These are phyloP conservation scores for Nannospalax galili DNA, from an alignment of 2,113 vertebrate species.

Conservation along the genomic window DNA sequence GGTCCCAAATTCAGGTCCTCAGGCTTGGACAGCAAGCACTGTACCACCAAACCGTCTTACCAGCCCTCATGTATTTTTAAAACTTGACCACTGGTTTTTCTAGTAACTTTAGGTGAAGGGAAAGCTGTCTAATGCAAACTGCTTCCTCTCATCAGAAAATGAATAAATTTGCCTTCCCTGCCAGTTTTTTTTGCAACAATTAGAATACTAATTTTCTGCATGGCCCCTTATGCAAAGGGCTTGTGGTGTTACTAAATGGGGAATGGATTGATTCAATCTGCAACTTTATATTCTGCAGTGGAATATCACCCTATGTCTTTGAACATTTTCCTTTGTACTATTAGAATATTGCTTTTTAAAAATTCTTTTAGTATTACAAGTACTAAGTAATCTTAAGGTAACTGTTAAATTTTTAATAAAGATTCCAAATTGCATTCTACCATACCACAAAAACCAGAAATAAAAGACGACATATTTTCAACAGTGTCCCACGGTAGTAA, in stretches of 20 bases:
- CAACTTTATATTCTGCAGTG: background rate
- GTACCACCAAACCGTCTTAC: background rate
- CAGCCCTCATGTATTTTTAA: background rate
- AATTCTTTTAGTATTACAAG: background rate
- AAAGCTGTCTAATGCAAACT: background rate
- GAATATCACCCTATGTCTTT: background rate
- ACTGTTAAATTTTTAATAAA: background rate
- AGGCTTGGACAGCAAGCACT: background rate
- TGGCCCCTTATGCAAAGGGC: background rate
- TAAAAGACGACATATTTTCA: background rate
- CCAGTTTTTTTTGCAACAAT: background rate
- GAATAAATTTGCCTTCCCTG: background rate
- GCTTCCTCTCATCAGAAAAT: background rate
- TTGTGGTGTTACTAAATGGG: background rate
- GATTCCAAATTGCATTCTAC: background rate
- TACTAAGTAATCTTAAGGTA: background rate
- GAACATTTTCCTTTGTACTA: background rate
- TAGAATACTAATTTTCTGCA: background rate
- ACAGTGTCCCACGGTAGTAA: rapidly evolving
- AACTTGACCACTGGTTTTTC: too few species aligned
- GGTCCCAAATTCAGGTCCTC: background rate
- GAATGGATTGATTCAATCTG: background rate
- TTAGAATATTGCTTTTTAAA: background rate
- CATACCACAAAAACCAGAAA: background rate
- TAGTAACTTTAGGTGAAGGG: background rate